Base-by-base conservation (phyloP, 64 coral and sea anemone genomes). In the Dendrophyllia cribrosa region DNA sequence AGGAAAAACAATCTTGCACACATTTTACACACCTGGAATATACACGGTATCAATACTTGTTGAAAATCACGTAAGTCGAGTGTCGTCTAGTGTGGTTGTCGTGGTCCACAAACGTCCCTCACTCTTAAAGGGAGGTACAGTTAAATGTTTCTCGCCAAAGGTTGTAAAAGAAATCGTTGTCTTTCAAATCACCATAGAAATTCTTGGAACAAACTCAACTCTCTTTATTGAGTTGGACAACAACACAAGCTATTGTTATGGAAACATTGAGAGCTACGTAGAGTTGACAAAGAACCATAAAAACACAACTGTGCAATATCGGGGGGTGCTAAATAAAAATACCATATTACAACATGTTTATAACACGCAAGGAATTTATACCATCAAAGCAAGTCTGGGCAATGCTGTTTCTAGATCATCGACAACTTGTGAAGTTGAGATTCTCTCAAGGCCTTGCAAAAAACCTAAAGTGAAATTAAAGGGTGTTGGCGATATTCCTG, bases 151-250 rank as follows among this genome's bases (percentile, higher is more conserved):
- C 3, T 77, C 72, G 0, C 90, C 90, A 9, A 65, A 52, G 51
- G 75, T 86, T 52, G 45, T 59, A 24, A 86, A 86, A 1, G 81
- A 76, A 51, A 62, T 34, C 24, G 59, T 92, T 68, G 55, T 70
- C 51, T 52, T 87, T 43, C 44, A 85, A 67, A 3, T 53, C 52
- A 66, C 22, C 50, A 56, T 87, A 20, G 72, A 78, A 52, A 86
- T 20, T 5, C n/a, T 92, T 24, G 90, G 90, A 68, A 92, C 90
- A 34, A 76, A 92, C 47, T 92, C 90, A 0, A 86, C 70, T 49
- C 90, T 92, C 34, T 59, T 66, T 7, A 77, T 92, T 21, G 65
- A 67, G 4, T 59, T 92, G 20, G 75, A 61, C 71, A 75, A 92
- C 72, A 85, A 19, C 69, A 86, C 62, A 34, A 78, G 70, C 9